These are phyloP conservation scores for Oryctes rhinoceros DNA, from an alignment of 1,140 invertebrate genomes.

Conservation along the genomic window DNA sequence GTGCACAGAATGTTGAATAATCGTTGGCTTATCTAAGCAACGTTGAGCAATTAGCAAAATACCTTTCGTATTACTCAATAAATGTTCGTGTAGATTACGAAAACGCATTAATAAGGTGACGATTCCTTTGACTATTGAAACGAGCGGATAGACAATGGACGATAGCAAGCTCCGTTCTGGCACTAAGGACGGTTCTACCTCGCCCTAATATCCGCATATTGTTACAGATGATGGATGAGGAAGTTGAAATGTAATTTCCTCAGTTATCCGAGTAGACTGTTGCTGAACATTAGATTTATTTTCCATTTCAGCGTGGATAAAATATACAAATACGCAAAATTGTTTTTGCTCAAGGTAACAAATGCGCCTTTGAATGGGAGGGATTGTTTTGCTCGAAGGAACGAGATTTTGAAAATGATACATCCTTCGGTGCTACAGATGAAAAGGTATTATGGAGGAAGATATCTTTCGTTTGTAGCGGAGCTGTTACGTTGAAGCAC, in stretches of 20 bases:
- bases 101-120: too few relatives aligned
- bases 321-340: not conserved
- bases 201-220: not conserved
- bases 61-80: too few relatives aligned
- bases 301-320: not conserved
- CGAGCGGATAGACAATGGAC: too few relatives aligned
- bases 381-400: not conserved
- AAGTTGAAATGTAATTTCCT: slow-evolving; percentile 10
- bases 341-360: not conserved
- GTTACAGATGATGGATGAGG: not conserved
- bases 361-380: not conserved
- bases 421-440: not conserved
- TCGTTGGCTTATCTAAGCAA: too few relatives aligned
- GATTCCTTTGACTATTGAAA: too few relatives aligned
- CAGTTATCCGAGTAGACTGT: not conserved
- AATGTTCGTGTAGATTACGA: too few relatives aligned
- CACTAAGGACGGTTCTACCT: not conserved
- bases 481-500: too few relatives aligned
- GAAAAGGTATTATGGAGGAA: too few relatives aligned
- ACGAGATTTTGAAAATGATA: not conserved
- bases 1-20: too few relatives aligned
- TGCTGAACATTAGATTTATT: slow-evolving; percentile 7
- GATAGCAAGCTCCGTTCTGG: too few relatives aligned
- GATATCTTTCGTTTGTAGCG: too few relatives aligned
- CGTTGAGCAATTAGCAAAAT: too few relatives aligned